These are phyloP conservation scores for Umimayanthus chanpuru DNA, from an alignment of 92 coral and sea anemone species.

Conservation along the genomic window DNA sequence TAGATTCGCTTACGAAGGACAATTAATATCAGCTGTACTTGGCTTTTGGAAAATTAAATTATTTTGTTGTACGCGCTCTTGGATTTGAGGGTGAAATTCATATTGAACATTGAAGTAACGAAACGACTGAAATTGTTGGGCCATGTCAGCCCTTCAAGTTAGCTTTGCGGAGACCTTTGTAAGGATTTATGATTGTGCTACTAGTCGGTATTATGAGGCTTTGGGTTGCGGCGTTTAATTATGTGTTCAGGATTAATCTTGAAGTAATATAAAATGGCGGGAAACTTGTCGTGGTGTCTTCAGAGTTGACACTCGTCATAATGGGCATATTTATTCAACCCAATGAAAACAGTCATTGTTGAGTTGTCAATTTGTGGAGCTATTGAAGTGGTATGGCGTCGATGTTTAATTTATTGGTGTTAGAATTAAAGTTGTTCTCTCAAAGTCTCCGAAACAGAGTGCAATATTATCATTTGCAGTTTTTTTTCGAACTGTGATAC, in stretches of 20 bases:
- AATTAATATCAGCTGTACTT: background rate
- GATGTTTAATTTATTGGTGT: conserved; percentile 3
- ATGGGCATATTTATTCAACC: conserved; percentile 6
- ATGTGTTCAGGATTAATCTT: conserved; percentile 25
- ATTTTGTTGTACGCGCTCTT: background rate
- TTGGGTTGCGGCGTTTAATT: conserved; percentile 32
- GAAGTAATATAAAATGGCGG: conserved; percentile 31
- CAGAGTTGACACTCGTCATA: background rate
- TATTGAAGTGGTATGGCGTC: background rate
- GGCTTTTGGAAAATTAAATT: background rate
- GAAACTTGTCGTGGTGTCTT: conserved; percentile 1
- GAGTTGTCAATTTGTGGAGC: conserved; percentile 18
- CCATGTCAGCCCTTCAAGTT: background rate
- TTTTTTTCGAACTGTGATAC: background rate
- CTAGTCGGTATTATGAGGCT: background rate
- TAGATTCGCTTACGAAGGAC: background rate
- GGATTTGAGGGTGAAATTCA: background rate
- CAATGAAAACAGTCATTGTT: conserved; percentile 15
- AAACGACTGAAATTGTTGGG: background rate
- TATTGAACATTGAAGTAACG: background rate
- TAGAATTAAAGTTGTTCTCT: background rate
- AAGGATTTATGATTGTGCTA: background rate
- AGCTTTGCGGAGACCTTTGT: conserved; percentile 9
- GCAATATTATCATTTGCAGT: background rate
- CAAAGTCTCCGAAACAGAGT: background rate